These are phyloP conservation scores for Rhinella marina DNA, from an alignment of 2,797 vertebrate genomes.

Conservation along the genomic window DNA sequence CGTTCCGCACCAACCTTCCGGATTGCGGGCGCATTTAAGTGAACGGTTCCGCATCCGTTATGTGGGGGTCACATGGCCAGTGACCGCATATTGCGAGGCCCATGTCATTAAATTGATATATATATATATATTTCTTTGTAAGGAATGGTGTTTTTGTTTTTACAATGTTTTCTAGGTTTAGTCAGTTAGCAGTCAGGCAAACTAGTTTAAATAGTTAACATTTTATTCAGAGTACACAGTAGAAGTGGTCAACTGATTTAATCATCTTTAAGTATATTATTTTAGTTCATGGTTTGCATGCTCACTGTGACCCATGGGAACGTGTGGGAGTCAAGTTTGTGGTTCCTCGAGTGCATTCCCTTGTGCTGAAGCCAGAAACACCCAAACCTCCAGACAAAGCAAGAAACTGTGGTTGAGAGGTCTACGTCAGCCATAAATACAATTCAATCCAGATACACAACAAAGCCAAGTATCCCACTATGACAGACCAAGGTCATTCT, in stretches of 20 bases:
- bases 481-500: conserved; percentile 22
- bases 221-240: not conserved
- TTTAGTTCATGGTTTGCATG: conserved; percentile 53
- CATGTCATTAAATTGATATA: too few species aligned
- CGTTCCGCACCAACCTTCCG: too few species aligned
- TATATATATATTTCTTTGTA: not conserved
- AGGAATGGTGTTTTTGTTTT: not conserved
- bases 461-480: conserved; percentile 38
- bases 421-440: conserved; percentile 59
- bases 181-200: not conserved
- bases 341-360: conserved; percentile 61
- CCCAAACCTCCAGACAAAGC: conserved; percentile 61
- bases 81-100: too few species aligned
- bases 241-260: conserved; percentile 33
- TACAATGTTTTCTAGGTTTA: not conserved
- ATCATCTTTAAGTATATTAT: conserved; percentile 57
- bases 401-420: conserved; percentile 54
- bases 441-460: conserved; percentile 48
- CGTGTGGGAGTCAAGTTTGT: conserved; percentile 58
- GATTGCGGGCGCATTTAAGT: too few species aligned
- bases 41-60: too few species aligned
- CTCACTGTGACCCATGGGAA: conserved; percentile 57
- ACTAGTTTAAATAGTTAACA: conserved; percentile 19
- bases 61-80: too few species aligned
- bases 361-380: conserved; percentile 60